Evolutionary conservation across 2,888 invertebrate genomes (phyloP).

Genomic region (Dasysyrphus albostriatus): DNA sequence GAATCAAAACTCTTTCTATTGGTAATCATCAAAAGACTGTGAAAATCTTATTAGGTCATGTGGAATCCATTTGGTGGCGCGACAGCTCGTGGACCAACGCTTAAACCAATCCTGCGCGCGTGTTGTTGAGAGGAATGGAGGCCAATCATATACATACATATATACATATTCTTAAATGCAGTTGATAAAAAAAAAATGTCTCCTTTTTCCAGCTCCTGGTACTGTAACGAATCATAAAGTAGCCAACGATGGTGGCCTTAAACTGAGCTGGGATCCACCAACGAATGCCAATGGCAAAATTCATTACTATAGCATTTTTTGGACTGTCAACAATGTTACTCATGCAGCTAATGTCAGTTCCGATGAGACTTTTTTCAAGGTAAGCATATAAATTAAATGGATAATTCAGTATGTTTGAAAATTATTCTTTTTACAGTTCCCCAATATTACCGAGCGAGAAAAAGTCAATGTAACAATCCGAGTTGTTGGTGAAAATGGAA

Average conservation of each 20-base stretch:
- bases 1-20: no score
- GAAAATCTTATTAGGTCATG: no score
- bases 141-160: no score
- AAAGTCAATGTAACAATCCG: constrained; percentile 83
- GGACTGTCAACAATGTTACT: constrained; percentile 82
- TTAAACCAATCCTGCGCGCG: no score
- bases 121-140: no score
- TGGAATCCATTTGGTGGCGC: no score
- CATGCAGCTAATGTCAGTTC: constrained; percentile 80
- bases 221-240: constrained; percentile 82
- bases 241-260: constrained; percentile 81
- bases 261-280: constrained; percentile 82
- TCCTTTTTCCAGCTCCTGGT: constrained; percentile 80
- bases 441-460: constrained; percentile 82
- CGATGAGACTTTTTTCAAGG: constrained; percentile 79
- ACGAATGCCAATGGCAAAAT: constrained; percentile 82
- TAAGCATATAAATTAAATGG: background rate
- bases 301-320: constrained; percentile 82
- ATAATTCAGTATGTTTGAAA: background rate
- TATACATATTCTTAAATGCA: no score
- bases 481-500: constrained; percentile 82
- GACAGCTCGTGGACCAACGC: no score
- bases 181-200: no score
- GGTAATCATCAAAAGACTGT: no score
- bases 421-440: constrained; percentile 79